phyloP scores from a whole-genome alignment of 2,888 invertebrate genomes.

The Drosophila tanythrix region DNA sequence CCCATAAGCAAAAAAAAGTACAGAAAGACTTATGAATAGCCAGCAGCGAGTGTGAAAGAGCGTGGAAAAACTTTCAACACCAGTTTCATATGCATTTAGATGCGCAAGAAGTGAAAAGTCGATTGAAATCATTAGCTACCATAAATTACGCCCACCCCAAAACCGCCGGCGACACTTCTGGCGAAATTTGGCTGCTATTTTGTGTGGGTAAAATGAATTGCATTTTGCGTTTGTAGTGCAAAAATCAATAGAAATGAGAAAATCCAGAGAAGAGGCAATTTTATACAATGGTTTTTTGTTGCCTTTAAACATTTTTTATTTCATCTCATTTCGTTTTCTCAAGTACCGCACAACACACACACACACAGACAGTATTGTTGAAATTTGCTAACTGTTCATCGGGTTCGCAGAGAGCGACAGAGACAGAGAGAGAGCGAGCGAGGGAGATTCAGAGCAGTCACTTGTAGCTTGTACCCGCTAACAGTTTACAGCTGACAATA shows the following conservation, averaged over 20 bases:
- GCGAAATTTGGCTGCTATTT: slow-evolving; percentile 48
- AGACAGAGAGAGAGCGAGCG: background rate
- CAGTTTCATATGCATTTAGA: slow-evolving; percentile 29
- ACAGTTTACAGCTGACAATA: slow-evolving; percentile 58
- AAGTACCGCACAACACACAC: slow-evolving; percentile 50
- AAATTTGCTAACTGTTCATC: slow-evolving; percentile 55
- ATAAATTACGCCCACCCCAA: slow-evolving; percentile 66
- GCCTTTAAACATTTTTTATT: slow-evolving; percentile 36
- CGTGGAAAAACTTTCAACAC: background rate
- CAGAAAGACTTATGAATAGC: slow-evolving; percentile 47
- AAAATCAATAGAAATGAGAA: slow-evolving; percentile 74
- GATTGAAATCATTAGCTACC: slow-evolving; percentile 64
- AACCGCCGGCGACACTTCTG: slow-evolving; percentile 29
- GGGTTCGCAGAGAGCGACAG: slow-evolving; percentile 13
- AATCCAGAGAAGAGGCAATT: slow-evolving; percentile 32
- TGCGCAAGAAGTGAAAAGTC: slow-evolving; percentile 13
- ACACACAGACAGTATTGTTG: slow-evolving; percentile 16
- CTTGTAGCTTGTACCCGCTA: slow-evolving; percentile 65
- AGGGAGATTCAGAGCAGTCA: slow-evolving; percentile 37
- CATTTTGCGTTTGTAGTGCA: slow-evolving; percentile 69
- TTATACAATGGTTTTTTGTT: slow-evolving; percentile 55
- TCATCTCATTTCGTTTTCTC: slow-evolving; percentile 70
- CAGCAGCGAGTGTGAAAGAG: slow-evolving; percentile 40
- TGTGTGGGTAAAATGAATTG: slow-evolving; percentile 71
- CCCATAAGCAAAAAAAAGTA: slow-evolving; percentile 14